Evolutionary conservation across 1,140 invertebrate genomes (phyloP), one percentile per base, ranked within the genome.

Genomic region (Aphidius ervi): DNA sequence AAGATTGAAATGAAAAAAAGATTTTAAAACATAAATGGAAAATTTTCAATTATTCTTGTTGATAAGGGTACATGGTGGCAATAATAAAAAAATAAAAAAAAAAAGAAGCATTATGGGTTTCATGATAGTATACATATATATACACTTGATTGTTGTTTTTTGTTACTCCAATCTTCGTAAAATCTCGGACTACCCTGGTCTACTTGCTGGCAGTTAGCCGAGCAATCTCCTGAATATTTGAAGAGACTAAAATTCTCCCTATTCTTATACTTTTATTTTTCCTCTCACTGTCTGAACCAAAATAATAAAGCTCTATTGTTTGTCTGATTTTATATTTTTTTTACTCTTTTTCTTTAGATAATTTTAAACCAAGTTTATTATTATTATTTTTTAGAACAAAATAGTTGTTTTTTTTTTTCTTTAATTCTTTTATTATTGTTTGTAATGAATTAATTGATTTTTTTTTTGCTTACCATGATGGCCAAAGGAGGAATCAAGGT

Each of bases 401-500:
- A 16, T 16, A 16, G 16, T n/a, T 9, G 23, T 49, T 48, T 48
- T 43, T 43, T 9, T 23, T 52, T 9, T 23, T 41, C 16, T 42
- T 41, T 0, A 16, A 39, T 31, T 45, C n/a, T 40, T 42, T 42
- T 1, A 31, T 31, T 31, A 31, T 31, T 31, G 23, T 48, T 5
- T 9, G 40, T 52, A 39, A 23, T 52, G 6, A 2, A 43, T 43
- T 43, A 16, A 16, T 16, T 16, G 16, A 50, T 50, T 41, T 52
- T 54, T 9, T 16, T 41, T 41, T 42, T 40, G 70, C 78, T 79
- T 81, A 94, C 91, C 91, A 68, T 94, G 89, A 81, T 92, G 91
- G 75, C 89, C 91, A 71, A 92, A 94, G 67, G 88, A 91, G 9
- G 83, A 83, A 76, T 93, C 91, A 56, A 92, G 81, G 75, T 93